Evolutionary conservation across 2,113 vertebrate species (phyloP).

Genomic region (Laticauda laticaudata): DNA sequence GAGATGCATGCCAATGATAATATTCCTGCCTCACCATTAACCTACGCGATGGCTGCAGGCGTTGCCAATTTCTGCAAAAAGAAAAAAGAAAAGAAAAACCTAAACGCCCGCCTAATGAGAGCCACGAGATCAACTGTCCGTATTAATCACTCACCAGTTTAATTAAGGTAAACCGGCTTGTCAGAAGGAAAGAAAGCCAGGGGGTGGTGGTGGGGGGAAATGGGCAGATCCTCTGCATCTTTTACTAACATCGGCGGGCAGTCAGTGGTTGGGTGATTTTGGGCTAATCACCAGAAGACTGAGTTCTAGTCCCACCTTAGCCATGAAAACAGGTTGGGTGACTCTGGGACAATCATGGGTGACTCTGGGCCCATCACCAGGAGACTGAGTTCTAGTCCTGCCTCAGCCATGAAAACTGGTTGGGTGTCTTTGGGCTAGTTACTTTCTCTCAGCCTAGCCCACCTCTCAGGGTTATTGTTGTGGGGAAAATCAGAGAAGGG

Average conservation of each 20-base stretch:
- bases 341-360: no score
- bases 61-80: conserved; percentile 60
- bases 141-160: conserved; percentile 71
- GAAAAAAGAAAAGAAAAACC: conserved; percentile 17
- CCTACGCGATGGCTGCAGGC: conserved; percentile 54
- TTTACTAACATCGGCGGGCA: conserved; percentile 63
- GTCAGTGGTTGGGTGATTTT: conserved; percentile 6
- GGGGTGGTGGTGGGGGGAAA: background rate
- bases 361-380: no score
- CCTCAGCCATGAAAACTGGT: no score
- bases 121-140: conserved; percentile 65
- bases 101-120: conserved; percentile 69
- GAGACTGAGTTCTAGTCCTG: no score
- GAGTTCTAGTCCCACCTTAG: no score
- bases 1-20: conserved; percentile 64
- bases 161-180: conserved; percentile 73
- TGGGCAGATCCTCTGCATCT: conserved; percentile 47
- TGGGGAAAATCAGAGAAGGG: no score
- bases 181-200: conserved; percentile 55
- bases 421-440: no score
- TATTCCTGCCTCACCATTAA: conserved; percentile 64
- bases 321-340: no score
- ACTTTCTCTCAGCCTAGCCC: no score
- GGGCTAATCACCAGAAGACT: no score
- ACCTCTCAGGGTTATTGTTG: no score